Base-by-base conservation (phyloP, 2,888 invertebrate genomes). In the Aquatica leii region DNA sequence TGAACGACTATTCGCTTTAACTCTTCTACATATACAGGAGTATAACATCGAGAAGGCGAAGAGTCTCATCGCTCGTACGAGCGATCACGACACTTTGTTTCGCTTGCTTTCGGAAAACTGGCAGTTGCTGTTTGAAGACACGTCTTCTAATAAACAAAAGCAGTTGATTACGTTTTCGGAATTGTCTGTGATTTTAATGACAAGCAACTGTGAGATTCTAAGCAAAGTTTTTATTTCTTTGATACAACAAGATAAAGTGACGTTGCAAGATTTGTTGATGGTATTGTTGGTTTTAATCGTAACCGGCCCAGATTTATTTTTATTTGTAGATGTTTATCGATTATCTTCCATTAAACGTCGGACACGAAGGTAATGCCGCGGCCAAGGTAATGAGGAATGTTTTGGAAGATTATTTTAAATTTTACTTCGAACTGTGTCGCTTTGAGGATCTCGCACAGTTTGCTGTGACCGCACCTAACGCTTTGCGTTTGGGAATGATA, bases 321-420 rank as follows among this genome's bases (percentile, higher is more conserved):
- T 18, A 31, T 58, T 31, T 54, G 18, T 82, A 88, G 81, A 82
- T 88, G 9, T 89, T 89, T 72, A 76, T 89, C 59, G 88, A 88
- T 64, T 89, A 88, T 75, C 80, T 90, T 61, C 88, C 89, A 3
- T 86, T 87, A n/a, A 84, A 88, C 70, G 86, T 89, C 31, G 88
- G 88, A 1, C 73, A 84, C 75, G 82, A 84, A 76, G 76, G 84
- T 74, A 74, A 83, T 77, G 76, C 81, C 71, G 77, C 83, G 71
- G 66, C 84, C 76, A 61, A 83, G 69, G 84, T 86, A 0, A 80
- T 86, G 46, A 84, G 85, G 40, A 81, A 81, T 70, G 81, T 84
- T 0, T 74, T 86, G 24, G 85, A 86, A 73, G 78, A 79, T 5
- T 85, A 84, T 68, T 85, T 84, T 54, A 71, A 73, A 50, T 67